Conservation (phyloP, 2,797 vertebrate genomes). For the Lagorchestes hirsutus region DNA sequence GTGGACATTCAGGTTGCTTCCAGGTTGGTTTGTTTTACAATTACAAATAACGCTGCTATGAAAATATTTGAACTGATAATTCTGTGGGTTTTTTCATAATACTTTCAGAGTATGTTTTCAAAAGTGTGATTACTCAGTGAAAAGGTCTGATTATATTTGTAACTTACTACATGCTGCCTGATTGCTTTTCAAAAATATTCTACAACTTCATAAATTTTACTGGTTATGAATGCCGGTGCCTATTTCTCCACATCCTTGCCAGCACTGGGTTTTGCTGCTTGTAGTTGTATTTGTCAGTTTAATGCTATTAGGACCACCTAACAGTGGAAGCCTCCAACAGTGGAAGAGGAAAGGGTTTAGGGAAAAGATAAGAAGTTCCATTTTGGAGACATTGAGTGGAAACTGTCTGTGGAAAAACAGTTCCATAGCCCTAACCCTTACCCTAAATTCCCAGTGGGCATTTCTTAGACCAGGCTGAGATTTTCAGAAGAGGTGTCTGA, state of each 20-base stretch:
- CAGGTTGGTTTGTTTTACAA: background rate
- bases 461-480: background rate
- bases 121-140: background rate
- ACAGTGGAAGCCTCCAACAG: background rate
- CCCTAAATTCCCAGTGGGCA: too few species aligned
- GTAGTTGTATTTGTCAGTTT: background rate
- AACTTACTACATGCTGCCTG: background rate
- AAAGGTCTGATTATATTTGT: background rate
- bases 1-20: background rate
- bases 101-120: background rate
- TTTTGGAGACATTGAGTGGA: background rate
- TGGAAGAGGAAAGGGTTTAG: background rate
- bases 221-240: background rate
- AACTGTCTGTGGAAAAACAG: background rate
- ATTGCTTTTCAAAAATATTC: background rate
- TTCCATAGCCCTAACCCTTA: background rate
- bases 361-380: background rate
- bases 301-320: background rate
- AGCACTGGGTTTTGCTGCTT: background rate
- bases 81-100: background rate
- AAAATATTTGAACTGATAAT: background rate
- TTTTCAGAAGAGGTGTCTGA: background rate
- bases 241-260: background rate
- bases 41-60: background rate
- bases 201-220: background rate